Conservation (phyloP, 92 coral and sea anemone species). For the Umimayanthus chanpuru region DNA sequence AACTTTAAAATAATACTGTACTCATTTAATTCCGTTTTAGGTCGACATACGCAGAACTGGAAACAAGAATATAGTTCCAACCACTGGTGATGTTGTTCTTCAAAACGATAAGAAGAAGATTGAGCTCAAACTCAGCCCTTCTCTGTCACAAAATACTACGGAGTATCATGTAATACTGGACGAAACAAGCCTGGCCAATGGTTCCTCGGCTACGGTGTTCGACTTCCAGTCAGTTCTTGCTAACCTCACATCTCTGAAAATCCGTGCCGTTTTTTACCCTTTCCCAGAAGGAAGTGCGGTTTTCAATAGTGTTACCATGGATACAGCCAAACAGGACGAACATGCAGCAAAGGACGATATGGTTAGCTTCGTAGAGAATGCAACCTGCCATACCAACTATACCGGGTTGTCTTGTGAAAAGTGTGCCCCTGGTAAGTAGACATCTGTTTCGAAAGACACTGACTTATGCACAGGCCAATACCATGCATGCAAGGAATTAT, state of each 20-base stretch:
- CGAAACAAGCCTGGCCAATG: conserved; percentile 57
- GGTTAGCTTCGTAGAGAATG: conserved; percentile 80
- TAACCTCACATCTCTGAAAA: conserved; percentile 67
- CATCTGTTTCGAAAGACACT: no score
- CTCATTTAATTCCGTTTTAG: neutral
- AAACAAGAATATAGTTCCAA: neutral
- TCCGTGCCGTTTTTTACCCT: conserved; percentile 66
- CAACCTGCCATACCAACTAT: conserved; percentile 81
- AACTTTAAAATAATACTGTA: neutral
- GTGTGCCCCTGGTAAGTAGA: conserved; percentile 76
- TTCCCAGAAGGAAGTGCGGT: conserved; percentile 60
- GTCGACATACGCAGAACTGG: neutral
- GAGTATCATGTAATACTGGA: conserved; percentile 67
- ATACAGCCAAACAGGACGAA: conserved; percentile 61
- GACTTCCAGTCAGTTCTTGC: conserved; percentile 89
- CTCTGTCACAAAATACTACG: conserved; percentile 56
- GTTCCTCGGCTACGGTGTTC: conserved; percentile 49
- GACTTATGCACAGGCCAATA: no score
- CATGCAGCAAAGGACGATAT: conserved; percentile 31
- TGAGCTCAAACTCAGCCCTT: conserved; percentile 53
- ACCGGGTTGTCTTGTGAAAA: conserved; percentile 89
- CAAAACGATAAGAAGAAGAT: conserved; percentile 48
- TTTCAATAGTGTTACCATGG: conserved; percentile 60
- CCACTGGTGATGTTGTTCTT: conserved; percentile 48
- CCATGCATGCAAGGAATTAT: no score